Percentiles rank a stretch among this genome's conserved stretches.
phyloP scores from a whole-genome alignment of 2,888 invertebrate genomes.

The Nephrotoma guestfalica region DNA sequence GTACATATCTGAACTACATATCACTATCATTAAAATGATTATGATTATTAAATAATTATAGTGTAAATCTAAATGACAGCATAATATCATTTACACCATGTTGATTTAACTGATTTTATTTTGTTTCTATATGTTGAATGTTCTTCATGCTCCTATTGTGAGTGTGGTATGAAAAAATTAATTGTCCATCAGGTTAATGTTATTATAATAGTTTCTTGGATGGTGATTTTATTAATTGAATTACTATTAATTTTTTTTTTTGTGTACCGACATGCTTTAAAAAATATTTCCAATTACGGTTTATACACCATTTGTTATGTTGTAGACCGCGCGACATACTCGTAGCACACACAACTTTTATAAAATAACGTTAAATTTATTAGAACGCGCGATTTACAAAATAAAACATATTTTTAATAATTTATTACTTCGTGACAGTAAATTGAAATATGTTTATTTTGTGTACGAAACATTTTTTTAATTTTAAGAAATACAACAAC shows the following conservation, averaged over 20 bases:
- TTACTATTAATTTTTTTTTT: background rate
- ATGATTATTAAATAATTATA: background rate
- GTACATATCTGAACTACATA: background rate
- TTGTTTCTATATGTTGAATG: background rate
- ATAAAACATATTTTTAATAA: background rate
- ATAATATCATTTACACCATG: slow-evolving; percentile 3
- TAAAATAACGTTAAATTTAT: background rate
- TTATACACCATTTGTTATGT: too few species aligned
- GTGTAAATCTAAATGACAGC: slow-evolving; percentile 2
- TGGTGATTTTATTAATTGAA: background rate
- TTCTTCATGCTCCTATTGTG: too few species aligned
- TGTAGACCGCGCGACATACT: too few species aligned
- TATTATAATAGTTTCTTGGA: background rate
- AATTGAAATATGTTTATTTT: background rate
- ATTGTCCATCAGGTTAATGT: background rate
- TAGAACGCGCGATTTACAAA: background rate
- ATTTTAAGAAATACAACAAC: background rate
- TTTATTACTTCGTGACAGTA: background rate
- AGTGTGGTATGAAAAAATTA: background rate
- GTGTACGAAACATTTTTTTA: background rate
- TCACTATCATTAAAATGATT: background rate
- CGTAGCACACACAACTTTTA: too few species aligned
- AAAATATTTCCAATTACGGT: too few species aligned
- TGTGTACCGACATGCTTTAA: too few species aligned
- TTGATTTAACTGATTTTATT: background rate